Evolutionary conservation across 2,113 vertebrate species (phyloP), one percentile per base, ranked within the genome.

Genomic region (Charadrius vociferus): DNA sequence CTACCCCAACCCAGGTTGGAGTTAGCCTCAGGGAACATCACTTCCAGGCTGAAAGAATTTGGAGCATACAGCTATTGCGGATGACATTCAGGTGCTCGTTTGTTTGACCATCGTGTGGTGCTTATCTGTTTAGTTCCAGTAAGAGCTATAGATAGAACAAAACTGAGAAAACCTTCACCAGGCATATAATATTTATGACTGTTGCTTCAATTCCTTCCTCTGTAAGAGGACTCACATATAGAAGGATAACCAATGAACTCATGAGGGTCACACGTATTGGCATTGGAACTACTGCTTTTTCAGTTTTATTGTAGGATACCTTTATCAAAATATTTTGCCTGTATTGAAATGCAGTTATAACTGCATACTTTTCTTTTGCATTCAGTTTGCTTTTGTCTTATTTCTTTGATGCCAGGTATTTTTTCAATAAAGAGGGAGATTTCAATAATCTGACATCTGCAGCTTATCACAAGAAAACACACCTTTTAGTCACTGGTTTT

Each of bases 381-480:
- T 52, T 49, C 16, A 30, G 1, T 4, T 70, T 68, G 3, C 4
- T 53, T 36, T 36, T 82, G 26, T 39, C 32, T 52, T 39, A 27
- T 30, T 85, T 91, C 63, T 87, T 93, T 90, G 30, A 12, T 87
- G 34, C 16, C 72, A 99, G 99, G 93, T 97, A 99, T 95, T 99
- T 99, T 95, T 99, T 99, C 95, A 99, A 99, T 93, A 99, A 99
- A 77, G 99, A 99, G 75, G 99, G 99, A 2, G 99, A 99, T 68
- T 99, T 99, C 91, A 99, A 99, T 92, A 98, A 97, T 39, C 90
- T 99, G 93, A 99, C 99, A 0, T 97, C 99, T 2, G 98, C 98
- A 1, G 98, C 99, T 2, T 99, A 98, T 90, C 99, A 99, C 97
- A 99, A 99, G 94, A 98, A 98, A 47, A 98, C 97, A 1, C 99